phyloP scores from a whole-genome alignment of 2,797 vertebrate species.

The Sternarchorhynchus goeldii region DNA sequence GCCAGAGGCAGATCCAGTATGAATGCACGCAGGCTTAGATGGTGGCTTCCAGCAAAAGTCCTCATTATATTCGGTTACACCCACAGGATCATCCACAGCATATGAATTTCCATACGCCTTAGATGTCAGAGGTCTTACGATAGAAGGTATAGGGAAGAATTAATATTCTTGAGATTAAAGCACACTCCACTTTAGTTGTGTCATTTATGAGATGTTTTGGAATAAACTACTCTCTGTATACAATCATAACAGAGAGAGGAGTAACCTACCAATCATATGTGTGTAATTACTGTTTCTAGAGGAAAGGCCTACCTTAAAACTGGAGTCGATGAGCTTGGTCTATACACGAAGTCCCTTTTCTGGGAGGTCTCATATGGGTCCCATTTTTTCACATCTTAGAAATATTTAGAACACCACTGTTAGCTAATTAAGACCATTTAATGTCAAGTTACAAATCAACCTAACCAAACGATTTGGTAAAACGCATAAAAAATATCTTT shows the following conservation, averaged over 20 bases:
- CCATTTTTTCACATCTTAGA: slow-evolving; percentile 69
- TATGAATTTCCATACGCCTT: slow-evolving; percentile 68
- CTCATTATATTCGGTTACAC: slow-evolving; percentile 72
- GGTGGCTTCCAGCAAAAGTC: slow-evolving; percentile 76
- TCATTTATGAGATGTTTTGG: too few species aligned
- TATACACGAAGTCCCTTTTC: slow-evolving; percentile 71
- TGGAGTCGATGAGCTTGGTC: slow-evolving; percentile 54
- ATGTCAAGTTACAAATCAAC: too few species aligned
- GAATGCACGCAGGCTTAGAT: slow-evolving; percentile 68
- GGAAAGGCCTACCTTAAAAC: slow-evolving; percentile 62
- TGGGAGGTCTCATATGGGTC: slow-evolving; percentile 79
- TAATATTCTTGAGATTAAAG: neutral
- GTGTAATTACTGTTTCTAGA: neutral
- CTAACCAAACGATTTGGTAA: too few species aligned
- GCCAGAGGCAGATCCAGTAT: slow-evolving; percentile 62
- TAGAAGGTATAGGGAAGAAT: slow-evolving; percentile 13
- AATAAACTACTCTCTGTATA: too few species aligned
- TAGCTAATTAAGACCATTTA: neutral
- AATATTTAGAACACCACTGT: slow-evolving; percentile 1
- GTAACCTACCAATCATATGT: neutral
- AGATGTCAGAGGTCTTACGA: slow-evolving; percentile 65
- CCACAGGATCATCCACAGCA: slow-evolving; percentile 65
- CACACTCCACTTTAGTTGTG: neutral
- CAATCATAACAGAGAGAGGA: neutral
- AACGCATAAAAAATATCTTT: too few species aligned